Conservation (phyloP, 1,140 invertebrate species). For the Neelides sp. region DNA sequence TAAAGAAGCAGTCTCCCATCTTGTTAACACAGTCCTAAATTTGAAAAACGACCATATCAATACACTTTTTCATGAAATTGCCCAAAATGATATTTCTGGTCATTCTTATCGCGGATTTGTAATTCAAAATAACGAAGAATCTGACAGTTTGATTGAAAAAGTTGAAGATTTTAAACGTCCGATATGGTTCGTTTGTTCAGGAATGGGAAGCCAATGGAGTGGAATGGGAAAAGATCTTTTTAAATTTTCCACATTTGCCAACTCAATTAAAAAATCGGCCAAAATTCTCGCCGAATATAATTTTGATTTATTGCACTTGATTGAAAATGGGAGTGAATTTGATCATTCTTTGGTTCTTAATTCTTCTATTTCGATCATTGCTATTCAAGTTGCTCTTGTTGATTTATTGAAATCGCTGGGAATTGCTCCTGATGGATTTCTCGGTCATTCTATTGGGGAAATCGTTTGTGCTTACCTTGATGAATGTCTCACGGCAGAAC, state of each 20-base stretch:
- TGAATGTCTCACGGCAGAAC: constrained; percentile 78
- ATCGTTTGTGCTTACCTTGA: constrained; percentile 78
- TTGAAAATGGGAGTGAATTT: not conserved
- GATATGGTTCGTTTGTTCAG: constrained; percentile 85
- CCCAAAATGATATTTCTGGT: constrained; percentile 49
- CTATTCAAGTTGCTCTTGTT: not conserved
- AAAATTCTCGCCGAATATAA: constrained; percentile 59
- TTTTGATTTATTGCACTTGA: constrained; percentile 62
- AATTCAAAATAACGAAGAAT: constrained; percentile 45
- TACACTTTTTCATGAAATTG: constrained; percentile 60
- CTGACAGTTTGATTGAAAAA: constrained; percentile 35
- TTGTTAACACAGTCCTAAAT: constrained; percentile 36
- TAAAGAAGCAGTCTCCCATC: constrained; percentile 52
- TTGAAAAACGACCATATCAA: constrained; percentile 47
- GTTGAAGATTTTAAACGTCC: constrained; percentile 49
- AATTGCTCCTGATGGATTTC: not conserved
- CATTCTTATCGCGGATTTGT: constrained; percentile 64
- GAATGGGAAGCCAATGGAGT: constrained; percentile 93
- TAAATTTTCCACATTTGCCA: constrained; percentile 58
- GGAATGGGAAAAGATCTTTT: constrained; percentile 81
- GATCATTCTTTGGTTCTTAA: not conserved
- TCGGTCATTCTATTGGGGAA: constrained; percentile 1
- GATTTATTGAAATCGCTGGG: not conserved
- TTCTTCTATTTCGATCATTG: constrained; percentile 46
- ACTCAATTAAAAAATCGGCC: constrained; percentile 59